Evolutionary conservation across 2,113 vertebrate species (phyloP), one percentile per base, ranked within the genome.

Genomic region (Halcyon senegalensis): DNA sequence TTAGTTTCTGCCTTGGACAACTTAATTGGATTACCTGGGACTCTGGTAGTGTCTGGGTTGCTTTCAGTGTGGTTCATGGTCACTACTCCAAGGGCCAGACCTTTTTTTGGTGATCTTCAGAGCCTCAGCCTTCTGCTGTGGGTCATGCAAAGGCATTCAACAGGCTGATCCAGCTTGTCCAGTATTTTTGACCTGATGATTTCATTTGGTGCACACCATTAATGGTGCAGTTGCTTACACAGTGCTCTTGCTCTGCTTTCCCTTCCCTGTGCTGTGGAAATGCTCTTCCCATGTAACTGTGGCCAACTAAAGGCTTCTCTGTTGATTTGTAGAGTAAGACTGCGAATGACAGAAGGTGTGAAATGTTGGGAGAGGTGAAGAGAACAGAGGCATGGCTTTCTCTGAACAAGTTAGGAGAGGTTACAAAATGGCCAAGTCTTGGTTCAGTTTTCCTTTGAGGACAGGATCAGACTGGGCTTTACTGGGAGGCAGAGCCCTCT

Each of bases 171-270:
- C 62, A n/a, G n/a, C n/a, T 68, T 19, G 19, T 44, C 70, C 13
- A 1, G 9, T 0, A 2, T 55, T n/a, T 48, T 35, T 30, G 64
- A 8, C 20, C 23, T 37, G 13, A 8, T 10, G 3, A 11, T 84
- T 43, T 17, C 18, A 18, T 55, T 15, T 30, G 37, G 7, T 33
- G 55, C 37, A 28, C 39, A 19, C 23, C 5, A 0, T 58, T 70
- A 10, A 16, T 51, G 27, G 66, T 43, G 51, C 66, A 58, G 46
- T 7, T 43, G 13, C 46, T 43, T 25, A 3, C 28, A 33, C 41
- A 85, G 39, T 0, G 4, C 46, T 19, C 20, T 35, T 43, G 48
- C 46, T 78, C 24, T 76, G 33, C n/a, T 56, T n/a, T 39, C 13
- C 11, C 15, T 62, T 78, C 23, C 1, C 23, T 30, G 31, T 46